Evolutionary conservation across 2,797 vertebrate species (phyloP).

Genomic region (Simalia tracyae): DNA sequence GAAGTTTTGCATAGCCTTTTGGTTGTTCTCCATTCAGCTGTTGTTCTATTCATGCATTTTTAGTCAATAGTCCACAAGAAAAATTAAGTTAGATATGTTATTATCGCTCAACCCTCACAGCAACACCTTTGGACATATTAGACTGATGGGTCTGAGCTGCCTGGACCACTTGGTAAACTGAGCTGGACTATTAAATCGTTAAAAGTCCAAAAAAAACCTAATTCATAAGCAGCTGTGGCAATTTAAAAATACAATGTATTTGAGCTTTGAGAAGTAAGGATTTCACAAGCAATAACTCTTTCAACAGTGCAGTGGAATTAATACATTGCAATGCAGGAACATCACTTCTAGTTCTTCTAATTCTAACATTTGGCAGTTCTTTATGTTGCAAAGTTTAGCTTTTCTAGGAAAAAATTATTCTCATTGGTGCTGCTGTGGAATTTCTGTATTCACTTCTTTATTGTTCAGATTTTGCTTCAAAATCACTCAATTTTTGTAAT

Average conservation of each 20-base stretch:
- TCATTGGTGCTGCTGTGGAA: slow-evolving; percentile 56
- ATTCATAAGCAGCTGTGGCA: rapidly evolving
- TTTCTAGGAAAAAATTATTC: slow-evolving; percentile 59
- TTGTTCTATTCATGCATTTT: background rate
- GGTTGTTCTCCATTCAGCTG: background rate
- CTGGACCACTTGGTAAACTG: background rate
- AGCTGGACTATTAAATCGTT: rapidly evolving
- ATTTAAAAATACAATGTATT: rapidly evolving
- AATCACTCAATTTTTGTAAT: background rate
- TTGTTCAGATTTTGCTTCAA: background rate
- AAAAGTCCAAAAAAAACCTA: background rate
- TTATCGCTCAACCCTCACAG: background rate
- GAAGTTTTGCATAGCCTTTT: background rate
- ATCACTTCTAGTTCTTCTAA: slow-evolving; percentile 28
- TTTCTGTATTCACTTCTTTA: background rate
- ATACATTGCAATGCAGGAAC: background rate
- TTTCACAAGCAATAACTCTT: slow-evolving; percentile 12
- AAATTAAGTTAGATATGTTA: background rate
- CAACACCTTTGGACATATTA: background rate
- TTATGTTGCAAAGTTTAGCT: background rate
- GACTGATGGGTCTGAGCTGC: background rate
- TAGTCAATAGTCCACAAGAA: background rate
- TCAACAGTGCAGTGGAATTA: background rate
- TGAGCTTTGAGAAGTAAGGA: background rate
- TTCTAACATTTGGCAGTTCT: slow-evolving; percentile 13